Conservation (phyloP, 2,113 vertebrate genomes). For the Erythrolamprus reginae region DNA sequence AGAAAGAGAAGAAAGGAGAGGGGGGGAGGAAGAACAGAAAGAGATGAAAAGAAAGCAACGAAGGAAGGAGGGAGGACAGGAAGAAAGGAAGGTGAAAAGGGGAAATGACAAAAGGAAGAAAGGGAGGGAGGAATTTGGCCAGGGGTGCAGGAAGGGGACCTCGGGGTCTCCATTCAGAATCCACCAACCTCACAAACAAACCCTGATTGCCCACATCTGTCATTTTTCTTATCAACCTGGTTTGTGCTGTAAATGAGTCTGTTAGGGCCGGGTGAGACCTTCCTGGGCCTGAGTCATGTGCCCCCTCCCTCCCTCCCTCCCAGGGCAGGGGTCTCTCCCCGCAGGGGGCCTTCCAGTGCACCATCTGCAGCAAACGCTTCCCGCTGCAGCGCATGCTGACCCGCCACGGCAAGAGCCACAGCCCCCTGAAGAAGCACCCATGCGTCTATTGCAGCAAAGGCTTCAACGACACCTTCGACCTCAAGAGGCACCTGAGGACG, state of each 20-base stretch:
- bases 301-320: not conserved
- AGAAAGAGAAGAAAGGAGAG: too few relatives aligned
- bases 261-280: not conserved
- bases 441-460: constrained; percentile 84
- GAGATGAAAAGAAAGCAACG: too few relatives aligned
- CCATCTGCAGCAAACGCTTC: constrained; percentile 80
- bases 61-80: too few relatives aligned
- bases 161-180: not conserved
- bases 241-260: not conserved
- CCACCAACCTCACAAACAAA: not conserved
- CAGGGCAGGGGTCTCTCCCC: constrained; percentile 32
- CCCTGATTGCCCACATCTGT: not conserved
- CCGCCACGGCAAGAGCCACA: constrained; percentile 87
- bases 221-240: not conserved
- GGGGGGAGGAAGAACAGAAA: too few relatives aligned
- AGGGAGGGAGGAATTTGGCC: too few relatives aligned
- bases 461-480: constrained; percentile 89
- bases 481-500: constrained; percentile 88
- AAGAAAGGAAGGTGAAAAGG: too few relatives aligned
- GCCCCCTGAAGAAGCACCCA: constrained; percentile 75
- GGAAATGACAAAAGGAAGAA: too few relatives aligned
- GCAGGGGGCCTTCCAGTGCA: constrained; percentile 66
- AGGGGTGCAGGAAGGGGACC: not conserved
- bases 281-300: not conserved
- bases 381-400: constrained; percentile 86